phyloP scores from a whole-genome alignment of 2,797 vertebrate genomes.

The Onychomys leucogaster region DNA sequence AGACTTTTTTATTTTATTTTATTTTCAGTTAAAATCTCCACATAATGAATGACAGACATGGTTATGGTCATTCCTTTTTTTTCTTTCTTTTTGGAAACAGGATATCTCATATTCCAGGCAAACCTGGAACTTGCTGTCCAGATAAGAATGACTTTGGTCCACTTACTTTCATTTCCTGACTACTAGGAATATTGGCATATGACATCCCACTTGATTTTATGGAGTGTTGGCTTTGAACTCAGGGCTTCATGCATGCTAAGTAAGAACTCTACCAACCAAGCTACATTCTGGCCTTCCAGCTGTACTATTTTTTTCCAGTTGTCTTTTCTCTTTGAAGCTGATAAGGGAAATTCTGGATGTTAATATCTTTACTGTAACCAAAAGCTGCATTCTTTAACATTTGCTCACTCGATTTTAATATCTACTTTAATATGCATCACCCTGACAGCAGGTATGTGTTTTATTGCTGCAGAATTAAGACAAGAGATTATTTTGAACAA shows the following conservation, averaged over 20 bases:
- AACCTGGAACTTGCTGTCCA: not conserved
- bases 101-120: not conserved
- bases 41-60: not conserved
- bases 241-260: not conserved
- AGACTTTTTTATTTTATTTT: not conserved
- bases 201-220: not conserved
- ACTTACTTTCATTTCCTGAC: not conserved
- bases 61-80: not conserved
- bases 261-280: not conserved
- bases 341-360: not conserved
- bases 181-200: not conserved
- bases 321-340: not conserved
- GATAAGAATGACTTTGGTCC: not conserved
- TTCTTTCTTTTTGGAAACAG: not conserved
- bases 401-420: not conserved
- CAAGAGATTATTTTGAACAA: not conserved
- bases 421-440: not conserved
- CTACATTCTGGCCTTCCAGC: no score
- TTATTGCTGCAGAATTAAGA: conserved; percentile 35
- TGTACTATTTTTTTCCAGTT: not conserved
- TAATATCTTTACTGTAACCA: not conserved
- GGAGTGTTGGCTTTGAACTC: not conserved
- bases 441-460: not conserved
- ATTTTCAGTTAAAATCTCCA: not conserved
- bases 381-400: not conserved